phyloP scores from a whole-genome alignment of 1,140 invertebrate species.

The Gonatopus flavifemur region DNA sequence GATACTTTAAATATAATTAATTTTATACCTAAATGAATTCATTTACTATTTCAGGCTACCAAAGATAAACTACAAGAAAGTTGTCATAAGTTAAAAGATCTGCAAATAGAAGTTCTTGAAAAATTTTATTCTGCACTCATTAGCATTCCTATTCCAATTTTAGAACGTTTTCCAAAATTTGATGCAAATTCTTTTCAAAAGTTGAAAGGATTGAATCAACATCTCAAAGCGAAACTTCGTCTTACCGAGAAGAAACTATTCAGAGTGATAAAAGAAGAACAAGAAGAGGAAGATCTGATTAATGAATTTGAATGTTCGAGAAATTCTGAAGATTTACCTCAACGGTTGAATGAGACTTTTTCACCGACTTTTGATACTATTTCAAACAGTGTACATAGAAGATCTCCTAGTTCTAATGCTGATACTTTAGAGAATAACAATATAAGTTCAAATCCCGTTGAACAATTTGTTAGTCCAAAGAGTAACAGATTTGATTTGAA shows the following conservation, averaged over 20 bases:
- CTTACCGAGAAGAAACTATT: conserved; percentile 33
- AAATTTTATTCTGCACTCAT: conserved; percentile 37
- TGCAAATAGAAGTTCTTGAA: conserved; percentile 42
- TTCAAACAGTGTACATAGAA: too few relatives aligned
- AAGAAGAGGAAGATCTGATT: not conserved
- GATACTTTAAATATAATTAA: not conserved
- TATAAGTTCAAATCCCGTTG: too few relatives aligned
- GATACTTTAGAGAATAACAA: too few relatives aligned
- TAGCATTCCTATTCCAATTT: conserved; percentile 41
- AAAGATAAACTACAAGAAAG: conserved; percentile 33
- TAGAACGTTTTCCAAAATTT: conserved; percentile 46
- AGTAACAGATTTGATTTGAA: too few relatives aligned
- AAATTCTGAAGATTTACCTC: not conserved
- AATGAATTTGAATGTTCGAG: not conserved
- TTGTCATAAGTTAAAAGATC: conserved; percentile 28
- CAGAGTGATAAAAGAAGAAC: conserved; percentile 5
- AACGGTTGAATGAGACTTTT: too few relatives aligned
- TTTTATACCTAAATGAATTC: not conserved
- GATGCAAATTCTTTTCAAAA: conserved; percentile 30
- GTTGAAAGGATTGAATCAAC: conserved; percentile 41
- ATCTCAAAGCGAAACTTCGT: conserved; percentile 42
- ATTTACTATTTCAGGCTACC: conserved; percentile 26
- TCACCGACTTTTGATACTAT: too few relatives aligned
- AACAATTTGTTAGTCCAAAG: too few relatives aligned
- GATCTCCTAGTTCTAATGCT: not conserved